These are phyloP conservation scores for Lepidurus arcticus DNA, from an alignment of 1,140 invertebrate genomes.

Conservation along the genomic window DNA sequence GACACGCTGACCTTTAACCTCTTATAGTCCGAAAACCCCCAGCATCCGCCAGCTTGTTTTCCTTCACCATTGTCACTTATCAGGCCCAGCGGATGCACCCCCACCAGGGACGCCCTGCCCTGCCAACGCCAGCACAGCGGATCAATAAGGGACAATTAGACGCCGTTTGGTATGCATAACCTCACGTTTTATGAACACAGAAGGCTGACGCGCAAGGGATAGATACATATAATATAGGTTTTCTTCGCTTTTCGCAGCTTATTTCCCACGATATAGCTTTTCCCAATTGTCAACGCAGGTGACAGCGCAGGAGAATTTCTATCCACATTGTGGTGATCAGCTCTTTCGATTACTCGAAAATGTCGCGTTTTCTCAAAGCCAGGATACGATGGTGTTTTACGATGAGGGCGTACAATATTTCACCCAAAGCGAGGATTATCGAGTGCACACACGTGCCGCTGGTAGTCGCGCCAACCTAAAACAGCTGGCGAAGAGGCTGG, in stretches of 20 bases:
- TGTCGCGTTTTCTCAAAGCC: too few relatives aligned
- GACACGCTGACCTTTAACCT: conserved; percentile 2
- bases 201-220: neutral
- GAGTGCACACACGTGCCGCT: neutral
- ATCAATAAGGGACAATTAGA: conserved; percentile 20
- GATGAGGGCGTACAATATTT: too few relatives aligned
- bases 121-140: conserved; percentile 6
- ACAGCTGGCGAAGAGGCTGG: neutral
- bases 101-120: neutral
- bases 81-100: neutral
- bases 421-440: neutral
- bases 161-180: conserved; percentile 21
- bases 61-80: neutral
- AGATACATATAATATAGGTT: neutral
- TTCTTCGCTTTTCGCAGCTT: conserved; percentile 11
- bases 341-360: neutral
- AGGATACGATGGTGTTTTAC: too few relatives aligned
- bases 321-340: neutral
- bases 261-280: neutral
- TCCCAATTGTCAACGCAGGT: neutral
- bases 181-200: neutral
- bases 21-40: neutral
- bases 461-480: neutral
- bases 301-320: neutral
- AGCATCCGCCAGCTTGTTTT: conserved; percentile 1